These are phyloP conservation scores for Coracopsis vasa DNA, from an alignment of 2,113 vertebrate genomes.

Conservation along the genomic window DNA sequence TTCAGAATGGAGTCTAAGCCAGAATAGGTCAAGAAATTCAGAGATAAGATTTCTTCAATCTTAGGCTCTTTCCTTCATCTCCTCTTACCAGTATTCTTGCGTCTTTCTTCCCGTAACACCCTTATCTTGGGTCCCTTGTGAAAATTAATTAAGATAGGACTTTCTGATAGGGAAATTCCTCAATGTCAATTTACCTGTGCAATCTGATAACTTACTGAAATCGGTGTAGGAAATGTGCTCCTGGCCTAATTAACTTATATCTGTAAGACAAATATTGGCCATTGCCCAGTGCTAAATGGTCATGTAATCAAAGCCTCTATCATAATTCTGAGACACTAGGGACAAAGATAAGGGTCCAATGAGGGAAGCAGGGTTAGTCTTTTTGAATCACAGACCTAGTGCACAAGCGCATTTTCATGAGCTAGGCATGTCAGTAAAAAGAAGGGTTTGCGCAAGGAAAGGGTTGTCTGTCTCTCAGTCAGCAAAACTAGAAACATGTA, in stretches of 20 bases:
- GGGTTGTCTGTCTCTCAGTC: background rate
- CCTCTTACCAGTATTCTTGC: background rate
- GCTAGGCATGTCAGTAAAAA: background rate
- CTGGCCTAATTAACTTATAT: slow-evolving; percentile 3
- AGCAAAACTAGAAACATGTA: background rate
- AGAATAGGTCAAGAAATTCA: background rate
- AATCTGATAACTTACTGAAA: slow-evolving; percentile 44
- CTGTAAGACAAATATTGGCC: slow-evolving; percentile 38
- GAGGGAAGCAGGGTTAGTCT: background rate
- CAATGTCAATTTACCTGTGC: slow-evolving; percentile 46
- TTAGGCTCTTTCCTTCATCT: background rate
- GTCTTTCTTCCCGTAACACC: background rate
- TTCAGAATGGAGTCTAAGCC: background rate
- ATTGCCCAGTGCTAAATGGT: background rate
- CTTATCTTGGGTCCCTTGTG: slow-evolving; percentile 50
- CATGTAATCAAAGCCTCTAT: slow-evolving; percentile 11
- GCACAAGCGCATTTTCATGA: background rate
- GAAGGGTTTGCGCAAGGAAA: background rate
- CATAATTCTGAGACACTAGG: background rate
- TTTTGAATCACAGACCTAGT: background rate
- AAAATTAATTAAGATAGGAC: slow-evolving; percentile 56
- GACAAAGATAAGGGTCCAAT: background rate
- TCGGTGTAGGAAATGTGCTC: background rate
- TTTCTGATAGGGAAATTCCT: slow-evolving; percentile 31
- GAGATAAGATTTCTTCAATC: background rate